Evolutionary conservation across 2,888 invertebrate species (phyloP), one percentile per base, ranked within the genome.

Genomic region (Diogma glabrata): DNA sequence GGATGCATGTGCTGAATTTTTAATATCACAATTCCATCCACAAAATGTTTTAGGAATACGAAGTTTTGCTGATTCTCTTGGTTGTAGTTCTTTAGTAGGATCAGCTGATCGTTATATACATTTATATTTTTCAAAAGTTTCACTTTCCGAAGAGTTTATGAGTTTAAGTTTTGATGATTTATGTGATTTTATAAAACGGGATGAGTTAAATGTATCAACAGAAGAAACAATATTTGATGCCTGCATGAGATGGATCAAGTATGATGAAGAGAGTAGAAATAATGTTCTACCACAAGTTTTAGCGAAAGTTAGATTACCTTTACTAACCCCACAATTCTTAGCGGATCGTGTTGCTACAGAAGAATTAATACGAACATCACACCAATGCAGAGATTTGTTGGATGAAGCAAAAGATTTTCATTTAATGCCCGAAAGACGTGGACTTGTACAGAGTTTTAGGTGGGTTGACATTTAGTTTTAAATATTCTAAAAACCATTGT

Each of bases 331-430:
- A 1, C 81, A 87, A 60, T 90, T 84, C 67, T 72, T 92, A 47
- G 82, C 87, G 3, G 89, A 90, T 70, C 71, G 80, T 50, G 87
- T 90, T 12, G 84, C 85, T 3, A 82, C 84, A 16, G 87, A 89
- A 64, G 83, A 84, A 58, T 70, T 87, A 4, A 80, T 90, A 55
- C 76, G 83, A 58, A 79, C 77, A 38, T 89, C 86, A 20, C 82
- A 87, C 61, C 80, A 81, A 61, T 89, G 89, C 72, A 76, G 87
- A 75, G 89, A 91, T 71, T 71, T 90, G 46, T 65, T 92, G 49
- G 91, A 92, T 66, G 91, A 90, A 68, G 91, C 91, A 1, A 78
- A 86, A 64, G 89, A 90, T 63, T 92, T 85, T 66, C 87, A 90
- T 66, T 70, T 91, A 52, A 83, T 92, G 75, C 92, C 91, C 2